A percentile compares a stretch with the other conserved stretches of the same genome.
phyloP scores from a whole-genome alignment of 1,140 invertebrate genomes.

The Drosophila funebris region DNA sequence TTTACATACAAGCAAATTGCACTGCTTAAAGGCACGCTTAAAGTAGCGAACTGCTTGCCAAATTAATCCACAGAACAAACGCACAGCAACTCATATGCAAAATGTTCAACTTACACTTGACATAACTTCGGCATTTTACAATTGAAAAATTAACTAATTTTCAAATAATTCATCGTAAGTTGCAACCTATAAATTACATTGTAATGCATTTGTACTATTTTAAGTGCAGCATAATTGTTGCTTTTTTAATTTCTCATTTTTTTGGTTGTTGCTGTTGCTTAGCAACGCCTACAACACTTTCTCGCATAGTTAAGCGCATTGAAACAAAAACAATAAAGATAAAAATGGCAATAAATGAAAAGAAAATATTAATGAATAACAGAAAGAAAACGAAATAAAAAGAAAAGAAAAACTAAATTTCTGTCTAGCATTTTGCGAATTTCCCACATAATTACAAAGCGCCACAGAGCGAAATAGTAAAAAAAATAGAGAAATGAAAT shows the following conservation, averaged over 20 bases:
- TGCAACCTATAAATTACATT: not conserved
- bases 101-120: too few species aligned
- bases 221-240: not conserved
- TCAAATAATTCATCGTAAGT: too few species aligned
- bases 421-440: constrained; percentile 77
- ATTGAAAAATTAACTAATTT: not conserved
- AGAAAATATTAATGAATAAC: constrained; percentile 6
- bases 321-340: constrained; percentile 24
- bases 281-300: constrained; percentile 75
- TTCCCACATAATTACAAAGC: constrained; percentile 79
- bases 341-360: constrained; percentile 47
- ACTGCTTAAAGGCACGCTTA: not conserved
- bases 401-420: constrained; percentile 55
- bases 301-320: constrained; percentile 71
- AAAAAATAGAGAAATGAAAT: constrained; percentile 14
- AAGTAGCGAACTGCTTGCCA: not conserved
- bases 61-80: too few species aligned
- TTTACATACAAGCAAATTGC: not conserved
- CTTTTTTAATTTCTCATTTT: constrained; percentile 25
- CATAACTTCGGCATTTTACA: too few species aligned
- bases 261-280: constrained; percentile 22
- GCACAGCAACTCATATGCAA: too few species aligned
- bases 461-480: constrained; percentile 28
- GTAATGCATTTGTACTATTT: constrained; percentile 19
- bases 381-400: constrained; percentile 26